Evolutionary conservation across 2,113 vertebrate species (phyloP).

Genomic region (Pteronura brasiliensis): DNA sequence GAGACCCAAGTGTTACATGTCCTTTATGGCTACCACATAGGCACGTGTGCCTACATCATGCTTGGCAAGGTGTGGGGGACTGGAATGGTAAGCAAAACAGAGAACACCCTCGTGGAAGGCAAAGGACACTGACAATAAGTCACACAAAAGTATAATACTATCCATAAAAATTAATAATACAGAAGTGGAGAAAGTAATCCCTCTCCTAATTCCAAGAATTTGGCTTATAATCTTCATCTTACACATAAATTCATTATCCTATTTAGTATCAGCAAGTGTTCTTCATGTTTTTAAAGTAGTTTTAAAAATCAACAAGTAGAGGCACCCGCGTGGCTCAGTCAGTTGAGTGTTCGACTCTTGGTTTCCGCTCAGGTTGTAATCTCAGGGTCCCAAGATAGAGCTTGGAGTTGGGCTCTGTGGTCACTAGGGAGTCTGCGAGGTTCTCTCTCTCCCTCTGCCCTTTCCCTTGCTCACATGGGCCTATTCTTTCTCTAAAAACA

Average conservation of each 20-base stretch:
- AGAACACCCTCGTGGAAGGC: neutral
- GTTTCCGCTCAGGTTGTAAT: neutral
- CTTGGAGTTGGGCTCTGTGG: neutral
- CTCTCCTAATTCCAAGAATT: neutral
- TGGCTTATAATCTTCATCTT: neutral
- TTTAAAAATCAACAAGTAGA: neutral
- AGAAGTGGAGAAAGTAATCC: neutral
- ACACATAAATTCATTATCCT: neutral
- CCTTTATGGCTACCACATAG: accelerated
- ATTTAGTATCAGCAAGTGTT: neutral
- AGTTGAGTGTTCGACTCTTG: neutral
- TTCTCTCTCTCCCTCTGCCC: neutral
- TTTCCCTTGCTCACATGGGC: neutral
- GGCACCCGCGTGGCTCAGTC: neutral
- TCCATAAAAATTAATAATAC: neutral
- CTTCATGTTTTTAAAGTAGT: neutral
- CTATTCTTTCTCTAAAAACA: neutral
- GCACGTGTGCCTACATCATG: accelerated
- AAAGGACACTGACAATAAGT: neutral
- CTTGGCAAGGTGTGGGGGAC: neutral
- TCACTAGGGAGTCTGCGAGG: neutral
- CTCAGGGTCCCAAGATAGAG: neutral
- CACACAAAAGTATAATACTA: neutral
- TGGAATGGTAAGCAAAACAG: neutral
- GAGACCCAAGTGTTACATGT: neutral